A percentile compares a stretch with the other conserved stretches of the same genome.
Evolutionary conservation across 2,113 vertebrate genomes (phyloP).

Genomic region (Cephalopholis sonnerati): DNA sequence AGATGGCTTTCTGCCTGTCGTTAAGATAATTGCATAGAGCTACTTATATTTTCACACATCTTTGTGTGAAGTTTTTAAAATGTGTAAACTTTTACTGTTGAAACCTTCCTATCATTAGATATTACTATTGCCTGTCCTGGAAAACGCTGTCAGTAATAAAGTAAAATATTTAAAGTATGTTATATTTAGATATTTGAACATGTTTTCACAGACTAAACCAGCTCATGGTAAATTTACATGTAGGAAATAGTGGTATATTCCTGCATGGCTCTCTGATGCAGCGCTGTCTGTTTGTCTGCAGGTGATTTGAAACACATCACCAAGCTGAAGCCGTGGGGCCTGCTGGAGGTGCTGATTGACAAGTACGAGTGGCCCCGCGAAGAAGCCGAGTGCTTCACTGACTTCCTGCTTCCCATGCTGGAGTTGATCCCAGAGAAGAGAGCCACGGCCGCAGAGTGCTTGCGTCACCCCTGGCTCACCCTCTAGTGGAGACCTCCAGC

Average conservation of each 20-base stretch:
- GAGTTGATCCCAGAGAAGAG: constrained; percentile 96
- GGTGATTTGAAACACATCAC: constrained; percentile 99
- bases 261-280: neutral
- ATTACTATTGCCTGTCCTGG: neutral
- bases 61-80: neutral
- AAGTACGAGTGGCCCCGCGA: constrained; percentile 97
- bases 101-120: neutral
- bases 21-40: neutral
- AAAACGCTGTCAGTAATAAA: neutral
- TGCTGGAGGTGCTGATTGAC: constrained; percentile 95
- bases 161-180: neutral
- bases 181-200: neutral
- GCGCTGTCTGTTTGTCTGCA: constrained; percentile 58
- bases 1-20: neutral
- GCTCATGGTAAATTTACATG: neutral
- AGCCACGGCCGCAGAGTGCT: constrained; percentile 94
- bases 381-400: constrained; percentile 93
- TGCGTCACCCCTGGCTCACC: constrained; percentile 94
- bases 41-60: neutral
- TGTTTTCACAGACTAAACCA: neutral
- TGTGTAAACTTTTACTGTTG: neutral
- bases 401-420: constrained; percentile 97
- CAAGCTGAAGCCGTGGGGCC: constrained; percentile 98
- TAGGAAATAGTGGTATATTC: no score
- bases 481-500: constrained; percentile 83